A percentile compares a stretch with the other conserved stretches of the same genome.
Evolutionary conservation across 1,140 invertebrate genomes (phyloP).

Genomic region (Bilobella aurantiaca): DNA sequence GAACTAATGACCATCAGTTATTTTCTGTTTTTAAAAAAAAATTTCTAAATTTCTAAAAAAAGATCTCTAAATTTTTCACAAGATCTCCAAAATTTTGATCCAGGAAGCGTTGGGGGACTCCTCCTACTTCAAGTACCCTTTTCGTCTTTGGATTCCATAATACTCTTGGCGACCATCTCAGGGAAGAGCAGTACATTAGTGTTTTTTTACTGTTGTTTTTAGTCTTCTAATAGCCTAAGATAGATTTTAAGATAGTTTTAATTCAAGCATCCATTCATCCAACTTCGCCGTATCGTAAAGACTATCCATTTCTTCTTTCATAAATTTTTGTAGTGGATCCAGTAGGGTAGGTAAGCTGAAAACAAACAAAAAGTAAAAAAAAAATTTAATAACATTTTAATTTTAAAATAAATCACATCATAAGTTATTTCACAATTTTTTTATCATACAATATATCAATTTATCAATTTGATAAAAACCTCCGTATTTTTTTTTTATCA

Average conservation of each 20-base stretch:
- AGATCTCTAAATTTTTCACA: too few species aligned
- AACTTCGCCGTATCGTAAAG: constrained; percentile 33
- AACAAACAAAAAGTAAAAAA: too few species aligned
- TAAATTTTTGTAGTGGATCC: constrained; percentile 40
- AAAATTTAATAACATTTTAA: too few species aligned
- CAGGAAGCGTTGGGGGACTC: background rate
- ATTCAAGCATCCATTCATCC: background rate
- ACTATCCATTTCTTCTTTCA: constrained; percentile 40
- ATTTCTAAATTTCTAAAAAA: background rate
- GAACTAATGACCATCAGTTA: background rate
- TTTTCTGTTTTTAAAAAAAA: background rate
- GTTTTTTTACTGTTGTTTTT: background rate
- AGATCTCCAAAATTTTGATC: too few species aligned
- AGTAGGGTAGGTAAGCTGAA: constrained; percentile 32
- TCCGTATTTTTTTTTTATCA: background rate
- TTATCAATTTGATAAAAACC: background rate
- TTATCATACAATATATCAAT: too few species aligned
- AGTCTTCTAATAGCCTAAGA: background rate
- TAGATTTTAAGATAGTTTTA: background rate
- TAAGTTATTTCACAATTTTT: too few species aligned
- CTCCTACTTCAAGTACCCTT: background rate
- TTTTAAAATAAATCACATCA: too few species aligned
- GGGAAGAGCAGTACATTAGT: too few species aligned
- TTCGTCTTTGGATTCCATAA: background rate
- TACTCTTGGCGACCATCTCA: background rate